Percentiles rank a stretch among this genome's conserved stretches.
Conservation (phyloP, 2,113 vertebrate species). For the Rutilus rutilus region DNA sequence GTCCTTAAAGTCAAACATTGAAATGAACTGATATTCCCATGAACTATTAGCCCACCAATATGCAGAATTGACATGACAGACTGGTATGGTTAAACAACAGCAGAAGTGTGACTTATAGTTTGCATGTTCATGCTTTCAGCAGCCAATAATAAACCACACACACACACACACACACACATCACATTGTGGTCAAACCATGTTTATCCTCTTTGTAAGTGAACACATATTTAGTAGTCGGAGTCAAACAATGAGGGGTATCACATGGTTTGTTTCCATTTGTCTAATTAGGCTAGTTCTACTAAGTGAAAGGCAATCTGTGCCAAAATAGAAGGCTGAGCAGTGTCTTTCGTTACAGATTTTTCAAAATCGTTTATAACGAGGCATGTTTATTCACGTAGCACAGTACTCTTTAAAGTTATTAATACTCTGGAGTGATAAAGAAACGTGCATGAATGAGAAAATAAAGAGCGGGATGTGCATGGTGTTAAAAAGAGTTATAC, state of each 20-base stretch:
- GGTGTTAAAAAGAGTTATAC: too few species aligned
- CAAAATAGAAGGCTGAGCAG: background rate
- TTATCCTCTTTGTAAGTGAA: background rate
- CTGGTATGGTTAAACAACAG: background rate
- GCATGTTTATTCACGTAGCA: too few species aligned
- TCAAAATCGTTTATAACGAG: too few species aligned
- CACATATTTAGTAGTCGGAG: background rate
- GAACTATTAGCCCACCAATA: background rate
- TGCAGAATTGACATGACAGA: background rate
- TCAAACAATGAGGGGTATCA: background rate
- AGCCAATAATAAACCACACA: background rate
- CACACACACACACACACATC: background rate
- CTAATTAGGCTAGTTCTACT: background rate
- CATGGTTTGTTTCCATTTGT: background rate
- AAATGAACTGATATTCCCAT: background rate
- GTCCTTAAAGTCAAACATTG: background rate
- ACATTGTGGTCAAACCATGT: conserved; percentile 12
- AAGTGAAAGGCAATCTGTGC: background rate
- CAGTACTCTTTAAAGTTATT: too few species aligned
- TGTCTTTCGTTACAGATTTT: too few species aligned
- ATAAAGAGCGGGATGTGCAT: too few species aligned
- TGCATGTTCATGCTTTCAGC: background rate
- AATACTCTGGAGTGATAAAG: too few species aligned
- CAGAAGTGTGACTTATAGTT: background rate
- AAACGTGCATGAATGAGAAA: too few species aligned